These are phyloP conservation scores for Theonella swinhoei DNA, from an alignment of 37 sponge, comb jelly and placozoan genomes.

Conservation along the genomic window DNA sequence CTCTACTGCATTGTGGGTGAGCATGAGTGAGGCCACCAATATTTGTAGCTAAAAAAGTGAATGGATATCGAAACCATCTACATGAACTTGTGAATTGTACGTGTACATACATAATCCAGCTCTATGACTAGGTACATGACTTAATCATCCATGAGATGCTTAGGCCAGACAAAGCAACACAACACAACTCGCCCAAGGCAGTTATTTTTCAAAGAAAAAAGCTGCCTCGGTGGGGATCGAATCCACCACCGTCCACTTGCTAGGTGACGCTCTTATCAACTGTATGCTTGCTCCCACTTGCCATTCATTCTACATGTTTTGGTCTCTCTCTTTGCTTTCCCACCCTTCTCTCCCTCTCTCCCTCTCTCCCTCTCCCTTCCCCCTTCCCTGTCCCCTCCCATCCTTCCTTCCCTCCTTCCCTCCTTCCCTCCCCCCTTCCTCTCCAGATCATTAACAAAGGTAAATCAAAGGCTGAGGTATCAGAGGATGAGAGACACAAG, in stretches of 20 bases:
- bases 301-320: not conserved
- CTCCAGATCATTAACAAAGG: conserved; percentile 50
- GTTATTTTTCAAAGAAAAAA: too few relatives aligned
- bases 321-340: not conserved
- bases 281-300: not conserved
- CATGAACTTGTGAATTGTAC: too few relatives aligned
- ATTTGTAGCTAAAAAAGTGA: too few relatives aligned
- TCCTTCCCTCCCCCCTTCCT: not conserved
- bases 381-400: not conserved
- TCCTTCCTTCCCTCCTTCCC: not conserved
- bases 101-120: not conserved
- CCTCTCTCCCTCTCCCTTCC: not conserved
- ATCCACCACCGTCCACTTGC: too few relatives aligned
- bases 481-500: conserved; percentile 59
- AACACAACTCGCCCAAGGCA: too few relatives aligned
- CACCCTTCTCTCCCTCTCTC: not conserved
- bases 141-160: too few relatives aligned
- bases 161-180: too few relatives aligned
- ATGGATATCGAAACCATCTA: too few relatives aligned
- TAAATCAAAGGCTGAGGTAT: conserved; percentile 1
- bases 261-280: too few relatives aligned
- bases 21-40: too few relatives aligned
- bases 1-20: not conserved
- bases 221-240: too few relatives aligned
- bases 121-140: not conserved